Base-by-base conservation (phyloP, 53 echinoderm and acorn worm genomes). In the Zoroaster sp. region DNA sequence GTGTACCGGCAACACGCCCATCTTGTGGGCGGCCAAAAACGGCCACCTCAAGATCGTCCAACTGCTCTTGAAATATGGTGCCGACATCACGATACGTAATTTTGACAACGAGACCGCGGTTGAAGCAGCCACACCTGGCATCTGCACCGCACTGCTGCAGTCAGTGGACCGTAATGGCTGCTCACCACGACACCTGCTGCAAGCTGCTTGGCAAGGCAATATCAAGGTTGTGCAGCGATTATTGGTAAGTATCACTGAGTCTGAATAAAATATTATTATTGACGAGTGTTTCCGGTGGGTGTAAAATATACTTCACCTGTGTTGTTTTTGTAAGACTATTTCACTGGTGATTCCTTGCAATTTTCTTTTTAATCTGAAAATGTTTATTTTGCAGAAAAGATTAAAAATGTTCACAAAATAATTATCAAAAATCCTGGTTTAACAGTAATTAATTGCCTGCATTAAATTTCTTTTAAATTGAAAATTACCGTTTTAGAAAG, bases 151-250 rank as follows among this genome's bases (percentile, higher is more conserved):
- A 1, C 83, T 97, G 20, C 77, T 97, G 70, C 91, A 93, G 69
- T 97, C 97, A 0, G 97, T 97, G 20, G 66, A 91, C 34, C 53
- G 95, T n/a, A 75, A 72, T 4, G 97, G 97, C 35, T 80, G 89
- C 49, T 88, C 97, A 12, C 95, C 94, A 14, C 77, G 97, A 12
- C 97, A 95, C 75, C 92, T 97, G 1, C 66, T 97, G 15, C 97
- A 97, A 67, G 97, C 97, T 9, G 97, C 97, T 0, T 97, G 97
- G 97, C 97, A 97, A 88, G 97, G 97, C 0, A 94, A 97, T 55
- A 52, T 89, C 12, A 34, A 80, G 10, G 91, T 91, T 1, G 92
- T 97, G 5, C 88, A 90, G 40, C 81, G 91, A 78, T 76, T 97
- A 31, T 77, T 97, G 92, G 97, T 97, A 90, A 86, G 93, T 63